Base-by-base conservation (phyloP, 2,797 vertebrate species). In the Halcyon badia region DNA sequence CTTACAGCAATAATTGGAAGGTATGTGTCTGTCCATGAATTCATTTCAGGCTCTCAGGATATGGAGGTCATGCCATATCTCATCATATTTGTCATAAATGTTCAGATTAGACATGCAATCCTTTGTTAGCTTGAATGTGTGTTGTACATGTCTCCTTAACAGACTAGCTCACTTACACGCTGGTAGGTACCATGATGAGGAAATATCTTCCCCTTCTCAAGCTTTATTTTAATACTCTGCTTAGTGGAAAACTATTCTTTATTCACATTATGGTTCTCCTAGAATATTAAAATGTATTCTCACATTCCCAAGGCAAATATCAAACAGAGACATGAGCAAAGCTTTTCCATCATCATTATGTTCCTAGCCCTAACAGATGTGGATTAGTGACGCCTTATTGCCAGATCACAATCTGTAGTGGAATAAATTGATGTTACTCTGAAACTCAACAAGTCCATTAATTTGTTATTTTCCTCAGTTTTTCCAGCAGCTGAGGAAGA, bases 371-470 rank as follows among this genome's bases (percentile, higher is more conserved):
- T 70, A 97, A 91, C 94, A 96, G 91, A 95, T 96, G 94, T 87
- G 93, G 89, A 97, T 97, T 97, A 97, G 89, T 94, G 83, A 93
- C 0, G 56, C 91, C 31, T 95, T 95, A 82, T 79, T 97, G 69
- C 83, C 91, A 95, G 69, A 93, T 65, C 85, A 93, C 83, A 95
- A 61, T 94, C 83, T 81, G 70, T 60, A 56, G 77, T n/a, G 56
- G 39, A 90, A 84, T 94, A 91, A 94, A 69, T 64, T 78, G 77
- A 72, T 93, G 83, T 69, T 94, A 21, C 69, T 92, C 79, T 73
- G 73, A 95, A 94, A 79, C 24, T 92, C 52, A 62, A 30, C 19
- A 58, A 56, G 64, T 69, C 35, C 72, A 76, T 88, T 72, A 94
- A 76, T 92, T 94, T 87, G 58, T 60, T 86, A 42, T 92, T 91